Evolutionary conservation across 2,797 vertebrate genomes (phyloP), one percentile per base, ranked within the genome.

Genomic region (Lacerta agilis): DNA sequence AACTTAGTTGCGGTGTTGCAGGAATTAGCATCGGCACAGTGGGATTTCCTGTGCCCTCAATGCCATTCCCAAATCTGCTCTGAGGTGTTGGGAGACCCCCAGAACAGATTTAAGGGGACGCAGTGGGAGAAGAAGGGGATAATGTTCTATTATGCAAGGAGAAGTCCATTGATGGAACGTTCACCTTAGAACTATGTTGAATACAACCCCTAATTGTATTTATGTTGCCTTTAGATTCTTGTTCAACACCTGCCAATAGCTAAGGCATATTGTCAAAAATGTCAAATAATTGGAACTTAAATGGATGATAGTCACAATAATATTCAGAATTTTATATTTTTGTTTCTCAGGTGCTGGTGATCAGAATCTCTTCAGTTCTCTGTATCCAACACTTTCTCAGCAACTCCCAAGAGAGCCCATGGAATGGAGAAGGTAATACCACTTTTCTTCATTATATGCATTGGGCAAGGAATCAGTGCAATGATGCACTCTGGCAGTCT

Each of bases 321-420:
- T n/a, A 17, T 18, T 36, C 71, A 72, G 25, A 67, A n/a, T 27
- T 72, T 1, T 69, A 18, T 38, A 61, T 0, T 55, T 95, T 92
- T 95, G n/a, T 36, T 18, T 90, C 67, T 87, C 92, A 99, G 99
- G 98, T 97, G 98, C 98, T 91, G 99, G 99, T 96, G 99, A 99
- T 96, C 98, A 98, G 96, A 97, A 94, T 92, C 97, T 99, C 94
- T 99, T 99, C 92, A 98, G 98, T 15, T 98, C 98, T 88, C 94
- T 99, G 38, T 98, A 98, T 94, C 98, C 97, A 41, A 97, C 97
- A 0, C 96, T 99, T 94, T 98, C 98, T 92, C 98, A 99, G 94
- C 98, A 99, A 93, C 98, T 99, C 94, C 98, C 98, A 83, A 96
- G 98, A 94, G 99, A 99, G 90, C 98, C 99, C 8, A 99, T 99